Evolutionary conservation across 2,888 invertebrate genomes (phyloP).

Genomic region (Galerucella calmariensis): DNA sequence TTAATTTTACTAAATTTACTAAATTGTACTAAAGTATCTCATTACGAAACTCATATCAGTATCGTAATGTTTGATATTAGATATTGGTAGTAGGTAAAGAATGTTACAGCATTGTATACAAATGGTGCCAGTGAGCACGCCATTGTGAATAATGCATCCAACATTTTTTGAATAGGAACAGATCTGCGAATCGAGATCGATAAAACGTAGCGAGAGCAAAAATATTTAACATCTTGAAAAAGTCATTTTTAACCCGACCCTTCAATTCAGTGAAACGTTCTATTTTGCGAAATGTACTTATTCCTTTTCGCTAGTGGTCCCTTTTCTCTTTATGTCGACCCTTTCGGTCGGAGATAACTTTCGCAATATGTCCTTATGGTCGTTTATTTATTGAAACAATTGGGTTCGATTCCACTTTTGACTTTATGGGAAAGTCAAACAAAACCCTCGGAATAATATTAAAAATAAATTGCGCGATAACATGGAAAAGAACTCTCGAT

Average conservation of each 20-base stretch:
- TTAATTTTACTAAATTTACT: too few relatives aligned
- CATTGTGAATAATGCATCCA: too few relatives aligned
- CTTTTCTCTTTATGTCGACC: constrained; percentile 13
- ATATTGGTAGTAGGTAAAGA: too few relatives aligned
- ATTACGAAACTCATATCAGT: too few relatives aligned
- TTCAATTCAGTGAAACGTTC: neutral
- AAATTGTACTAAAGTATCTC: too few relatives aligned
- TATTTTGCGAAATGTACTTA: constrained; percentile 1
- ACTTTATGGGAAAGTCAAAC: neutral
- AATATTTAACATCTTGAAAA: constrained; percentile 5
- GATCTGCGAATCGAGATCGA: too few relatives aligned
- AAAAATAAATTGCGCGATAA: neutral
- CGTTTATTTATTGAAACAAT: constrained; percentile 11
- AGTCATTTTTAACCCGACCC: constrained; percentile 2
- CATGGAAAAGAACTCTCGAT: neutral
- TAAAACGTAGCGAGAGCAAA: neutral
- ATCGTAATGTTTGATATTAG: too few relatives aligned
- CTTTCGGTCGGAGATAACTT: constrained; percentile 1
- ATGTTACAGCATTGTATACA: too few relatives aligned
- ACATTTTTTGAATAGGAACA: too few relatives aligned
- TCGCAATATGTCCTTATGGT: constrained; percentile 2
- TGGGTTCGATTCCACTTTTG: neutral
- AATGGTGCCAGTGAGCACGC: too few relatives aligned
- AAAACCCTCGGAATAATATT: constrained; percentile 1
- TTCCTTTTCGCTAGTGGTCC: neutral